phyloP scores from a whole-genome alignment of 2,113 vertebrate species.

The Castor canadensis region DNA sequence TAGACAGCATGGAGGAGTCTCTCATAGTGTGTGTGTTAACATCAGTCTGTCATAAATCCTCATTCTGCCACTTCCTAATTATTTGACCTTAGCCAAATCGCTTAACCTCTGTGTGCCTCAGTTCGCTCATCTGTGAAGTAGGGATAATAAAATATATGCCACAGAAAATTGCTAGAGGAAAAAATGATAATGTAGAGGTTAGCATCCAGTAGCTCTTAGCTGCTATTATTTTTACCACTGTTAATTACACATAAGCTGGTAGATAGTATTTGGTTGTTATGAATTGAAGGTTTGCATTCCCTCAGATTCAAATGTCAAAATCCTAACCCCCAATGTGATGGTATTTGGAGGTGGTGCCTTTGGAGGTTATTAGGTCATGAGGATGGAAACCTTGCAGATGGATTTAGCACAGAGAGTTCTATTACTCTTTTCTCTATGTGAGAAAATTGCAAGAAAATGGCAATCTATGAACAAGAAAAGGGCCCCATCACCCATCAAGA shows the following conservation, averaged over 20 bases:
- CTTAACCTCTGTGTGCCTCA: not conserved
- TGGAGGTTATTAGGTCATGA: not conserved
- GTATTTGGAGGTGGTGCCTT: not conserved
- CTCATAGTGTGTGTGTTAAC: not conserved
- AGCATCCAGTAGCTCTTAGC: not conserved
- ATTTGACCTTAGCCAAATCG: not conserved
- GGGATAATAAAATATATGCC: not conserved
- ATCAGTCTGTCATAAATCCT: not conserved
- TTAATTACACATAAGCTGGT: not conserved
- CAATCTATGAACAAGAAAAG: not conserved
- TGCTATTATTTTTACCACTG: not conserved
- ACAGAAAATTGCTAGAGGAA: not conserved
- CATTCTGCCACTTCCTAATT: not conserved
- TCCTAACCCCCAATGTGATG: not conserved
- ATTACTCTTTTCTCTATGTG: not conserved
- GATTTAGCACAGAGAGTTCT: not conserved
- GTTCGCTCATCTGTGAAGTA: not conserved
- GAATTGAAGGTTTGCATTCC: too few relatives aligned
- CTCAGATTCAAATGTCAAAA: not conserved
- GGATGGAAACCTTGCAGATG: not conserved
- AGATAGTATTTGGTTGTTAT: not conserved
- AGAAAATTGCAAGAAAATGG: not conserved
- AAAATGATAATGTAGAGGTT: not conserved
- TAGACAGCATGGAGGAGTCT: not conserved
- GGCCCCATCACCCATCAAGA: not conserved